Evolutionary conservation across 2,113 vertebrate genomes (phyloP).

Genomic region (Epinephelus fuscoguttatus): DNA sequence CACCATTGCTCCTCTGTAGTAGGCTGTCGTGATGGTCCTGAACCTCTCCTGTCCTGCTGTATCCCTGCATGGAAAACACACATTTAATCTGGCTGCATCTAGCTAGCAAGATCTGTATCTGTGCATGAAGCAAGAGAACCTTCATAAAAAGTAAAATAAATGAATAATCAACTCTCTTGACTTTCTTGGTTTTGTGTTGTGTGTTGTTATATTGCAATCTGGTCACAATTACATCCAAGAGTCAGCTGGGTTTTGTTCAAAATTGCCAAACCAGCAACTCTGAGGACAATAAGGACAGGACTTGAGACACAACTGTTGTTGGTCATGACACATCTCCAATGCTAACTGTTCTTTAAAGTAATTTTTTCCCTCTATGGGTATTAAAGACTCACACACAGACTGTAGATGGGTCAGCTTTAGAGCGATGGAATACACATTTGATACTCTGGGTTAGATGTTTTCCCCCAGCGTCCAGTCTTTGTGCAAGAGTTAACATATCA

Average conservation of each 20-base stretch:
- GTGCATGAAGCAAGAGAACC: background rate
- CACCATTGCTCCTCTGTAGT: constrained; percentile 98
- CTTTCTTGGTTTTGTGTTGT: background rate
- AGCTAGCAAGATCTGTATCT: background rate
- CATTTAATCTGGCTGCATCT: no score
- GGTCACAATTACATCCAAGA: background rate
- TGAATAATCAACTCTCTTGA: background rate
- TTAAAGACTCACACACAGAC: background rate
- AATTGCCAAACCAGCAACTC: background rate
- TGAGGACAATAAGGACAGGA: background rate
- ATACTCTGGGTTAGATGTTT: background rate
- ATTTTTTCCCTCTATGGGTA: background rate
- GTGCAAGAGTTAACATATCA: background rate
- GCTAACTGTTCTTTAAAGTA: background rate
- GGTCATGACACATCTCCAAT: background rate
- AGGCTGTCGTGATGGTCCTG: constrained; percentile 96
- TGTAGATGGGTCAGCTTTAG: background rate
- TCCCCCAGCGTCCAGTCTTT: background rate
- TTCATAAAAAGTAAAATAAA: background rate
- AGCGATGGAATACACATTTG: background rate
- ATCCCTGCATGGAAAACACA: constrained; percentile 85
- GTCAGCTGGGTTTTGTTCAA: background rate
- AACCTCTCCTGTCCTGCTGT: constrained; percentile 97
- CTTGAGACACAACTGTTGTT: background rate
- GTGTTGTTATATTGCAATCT: background rate